phyloP scores from a whole-genome alignment of 2,113 vertebrate species.

The Mixornis gularis region DNA sequence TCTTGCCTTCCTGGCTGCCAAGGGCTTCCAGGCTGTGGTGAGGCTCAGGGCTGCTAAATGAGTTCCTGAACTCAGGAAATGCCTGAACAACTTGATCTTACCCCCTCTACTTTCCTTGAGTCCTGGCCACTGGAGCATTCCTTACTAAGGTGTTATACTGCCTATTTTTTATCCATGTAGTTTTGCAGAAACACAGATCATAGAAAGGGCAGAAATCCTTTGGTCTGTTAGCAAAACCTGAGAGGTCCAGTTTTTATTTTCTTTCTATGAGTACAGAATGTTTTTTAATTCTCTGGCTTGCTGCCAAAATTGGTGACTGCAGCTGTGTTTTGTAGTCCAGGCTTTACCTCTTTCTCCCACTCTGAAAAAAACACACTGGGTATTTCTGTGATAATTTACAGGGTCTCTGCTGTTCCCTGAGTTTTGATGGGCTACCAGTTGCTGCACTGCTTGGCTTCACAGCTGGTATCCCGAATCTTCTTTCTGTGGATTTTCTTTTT shows the following conservation, averaged over 20 bases:
- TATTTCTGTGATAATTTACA: neutral
- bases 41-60: rapidly evolving
- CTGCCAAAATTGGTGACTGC: neutral
- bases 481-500: neutral
- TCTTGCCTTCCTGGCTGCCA: rapidly evolving
- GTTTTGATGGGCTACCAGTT: neutral
- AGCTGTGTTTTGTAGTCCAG: neutral
- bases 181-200: rapidly evolving
- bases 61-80: neutral
- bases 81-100: neutral
- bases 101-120: rapidly evolving
- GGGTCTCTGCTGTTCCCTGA: neutral
- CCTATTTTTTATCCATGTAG: neutral
- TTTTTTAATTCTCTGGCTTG: neutral
- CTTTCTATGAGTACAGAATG: neutral
- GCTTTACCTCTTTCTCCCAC: neutral
- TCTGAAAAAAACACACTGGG: neutral
- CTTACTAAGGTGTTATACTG: neutral
- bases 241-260: neutral
- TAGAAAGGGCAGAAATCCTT: neutral
- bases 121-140: neutral
- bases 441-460: neutral
- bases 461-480: neutral
- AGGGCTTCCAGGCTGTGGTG: neutral
- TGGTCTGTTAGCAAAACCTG: neutral